Evolutionary conservation across 2,113 vertebrate species (phyloP), one percentile per base, ranked within the genome.

Genomic region (Hymenochirus boettgeri): DNA sequence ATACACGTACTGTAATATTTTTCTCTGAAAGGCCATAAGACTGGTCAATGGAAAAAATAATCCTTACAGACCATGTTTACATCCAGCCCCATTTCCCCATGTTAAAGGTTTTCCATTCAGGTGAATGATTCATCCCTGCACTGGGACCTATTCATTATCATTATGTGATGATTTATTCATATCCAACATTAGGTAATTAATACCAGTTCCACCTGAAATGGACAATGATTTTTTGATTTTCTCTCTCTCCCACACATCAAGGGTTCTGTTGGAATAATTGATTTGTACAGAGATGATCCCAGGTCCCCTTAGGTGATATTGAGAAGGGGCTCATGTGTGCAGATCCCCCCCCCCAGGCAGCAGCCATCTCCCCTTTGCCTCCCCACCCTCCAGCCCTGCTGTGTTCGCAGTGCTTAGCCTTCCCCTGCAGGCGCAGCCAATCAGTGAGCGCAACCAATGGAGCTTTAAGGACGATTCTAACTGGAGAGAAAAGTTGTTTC

Each of bases 391-490:
- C 54, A 63, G 56, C 57, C 26, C 63, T 60, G 56, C 29, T 2
- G 10, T 12, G 61, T 55, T 56, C 10, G 12, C 47, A n/a, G 29
- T 51, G 27, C 60, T 35, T 56, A 37, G 73, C 78, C 62, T 35
- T 73, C 60, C 69, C 70, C 56, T 83, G 87, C 88, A 90, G 89
- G 89, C 87, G 83, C 83, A 91, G 83, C 91, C 92, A 95, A 94
- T 95, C 91, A 92, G 83, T 78, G 73, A 15, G 81, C 80, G 75
- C 81, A 83, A 84, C 83, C 80, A 78, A 81, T 70, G 75, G 73
- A 88, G 90, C 90, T 93, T 92, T 92, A 92, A 94, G 92, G 87
- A 87, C 75, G 87, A 86, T 88, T 62, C 89, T 88, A 71, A 83
- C 82, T 83, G 87, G 88, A 87, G 73, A 90, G 89, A 86, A 87